phyloP scores from a whole-genome alignment of 2,888 invertebrate species.

The Drosophila rubida region DNA sequence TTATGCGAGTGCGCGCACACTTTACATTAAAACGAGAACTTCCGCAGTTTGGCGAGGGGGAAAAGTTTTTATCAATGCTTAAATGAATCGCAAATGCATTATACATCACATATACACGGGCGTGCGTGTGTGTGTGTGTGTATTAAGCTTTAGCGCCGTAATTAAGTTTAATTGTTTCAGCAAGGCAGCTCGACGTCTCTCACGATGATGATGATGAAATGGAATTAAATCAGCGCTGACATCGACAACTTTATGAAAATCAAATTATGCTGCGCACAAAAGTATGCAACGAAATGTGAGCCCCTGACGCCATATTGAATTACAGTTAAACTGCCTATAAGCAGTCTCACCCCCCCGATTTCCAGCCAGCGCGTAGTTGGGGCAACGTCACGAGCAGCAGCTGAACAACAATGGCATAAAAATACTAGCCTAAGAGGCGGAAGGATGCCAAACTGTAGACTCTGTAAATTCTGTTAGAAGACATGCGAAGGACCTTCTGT shows the following conservation, averaged over 20 bases:
- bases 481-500: background rate
- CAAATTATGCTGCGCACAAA: slow-evolving; percentile 66
- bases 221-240: slow-evolving; percentile 77
- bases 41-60: slow-evolving; percentile 21
- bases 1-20: slow-evolving; percentile 42
- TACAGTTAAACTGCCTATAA: slow-evolving; percentile 75
- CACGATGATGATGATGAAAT: slow-evolving; percentile 49
- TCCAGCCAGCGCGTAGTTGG: slow-evolving; percentile 57
- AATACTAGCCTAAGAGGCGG: background rate
- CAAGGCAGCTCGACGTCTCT: slow-evolving; percentile 34
- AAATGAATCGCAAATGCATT: slow-evolving; percentile 50
- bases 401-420: slow-evolving; percentile 25
- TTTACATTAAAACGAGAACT: slow-evolving; percentile 48
- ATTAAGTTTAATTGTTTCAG: slow-evolving; percentile 81
- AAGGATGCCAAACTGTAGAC: background rate
- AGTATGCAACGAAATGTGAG: slow-evolving; percentile 65
- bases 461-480: slow-evolving; percentile 15
- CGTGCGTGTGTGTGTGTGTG: slow-evolving; percentile 7
- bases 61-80: slow-evolving; percentile 67
- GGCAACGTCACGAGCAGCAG: slow-evolving; percentile 49
- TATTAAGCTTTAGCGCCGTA: slow-evolving; percentile 49
- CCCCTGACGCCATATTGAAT: slow-evolving; percentile 64
- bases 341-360: slow-evolving; percentile 25
- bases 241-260: slow-evolving; percentile 78
- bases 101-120: slow-evolving; percentile 12